These are phyloP conservation scores for Etia nguti DNA, from an alignment of 2,113 vertebrate genomes.

Conservation along the genomic window DNA sequence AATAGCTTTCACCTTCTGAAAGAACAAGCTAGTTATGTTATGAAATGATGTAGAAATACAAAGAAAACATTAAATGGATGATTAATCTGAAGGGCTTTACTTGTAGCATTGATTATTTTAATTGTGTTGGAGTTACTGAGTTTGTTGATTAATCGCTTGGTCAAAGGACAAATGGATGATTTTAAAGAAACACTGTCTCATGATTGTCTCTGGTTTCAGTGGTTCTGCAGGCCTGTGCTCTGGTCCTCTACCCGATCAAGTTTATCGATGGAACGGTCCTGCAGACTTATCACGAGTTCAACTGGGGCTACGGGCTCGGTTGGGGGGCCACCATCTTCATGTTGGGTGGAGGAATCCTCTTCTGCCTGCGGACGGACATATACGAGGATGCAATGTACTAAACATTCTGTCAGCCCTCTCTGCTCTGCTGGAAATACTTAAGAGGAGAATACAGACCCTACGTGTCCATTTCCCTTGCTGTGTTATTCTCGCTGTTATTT, in stretches of 20 bases:
- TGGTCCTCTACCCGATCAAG: conserved; percentile 81
- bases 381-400: conserved; percentile 76
- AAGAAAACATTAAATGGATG: background rate
- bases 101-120: background rate
- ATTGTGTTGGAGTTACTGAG: background rate
- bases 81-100: background rate
- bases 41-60: background rate
- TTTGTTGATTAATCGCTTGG: background rate
- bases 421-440: background rate
- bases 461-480: background rate
- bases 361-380: conserved; percentile 77
- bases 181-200: background rate
- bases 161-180: background rate
- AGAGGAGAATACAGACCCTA: background rate
- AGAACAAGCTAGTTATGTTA: background rate
- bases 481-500: conserved; percentile 49
- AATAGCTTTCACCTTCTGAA: background rate
- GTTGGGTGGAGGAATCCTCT: conserved; percentile 78
- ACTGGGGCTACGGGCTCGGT: conserved; percentile 83
- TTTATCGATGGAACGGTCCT: conserved; percentile 77
- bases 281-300: conserved; percentile 81
- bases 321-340: conserved; percentile 83
- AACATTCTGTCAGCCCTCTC: background rate
- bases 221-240: conserved; percentile 78
- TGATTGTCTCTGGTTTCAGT: conserved; percentile 53